Evolutionary conservation across 2,888 invertebrate genomes (phyloP).

Genomic region (Melieria crassipennis): DNA sequence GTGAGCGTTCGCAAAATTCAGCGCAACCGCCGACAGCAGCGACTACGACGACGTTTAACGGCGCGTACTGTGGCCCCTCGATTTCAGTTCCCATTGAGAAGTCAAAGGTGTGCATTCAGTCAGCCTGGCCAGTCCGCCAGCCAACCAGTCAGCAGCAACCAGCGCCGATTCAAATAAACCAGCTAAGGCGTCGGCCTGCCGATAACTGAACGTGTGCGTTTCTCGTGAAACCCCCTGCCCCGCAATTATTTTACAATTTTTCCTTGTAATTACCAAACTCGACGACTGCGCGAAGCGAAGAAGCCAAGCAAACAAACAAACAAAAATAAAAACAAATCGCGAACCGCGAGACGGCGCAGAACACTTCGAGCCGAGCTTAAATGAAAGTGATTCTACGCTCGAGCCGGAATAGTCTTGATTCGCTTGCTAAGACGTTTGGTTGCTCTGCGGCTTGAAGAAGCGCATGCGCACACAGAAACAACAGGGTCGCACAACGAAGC

Average conservation of each 20-base stretch:
- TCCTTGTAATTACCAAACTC: background rate
- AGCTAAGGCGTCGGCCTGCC: too few species aligned
- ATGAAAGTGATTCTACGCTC: slow-evolving; percentile 32
- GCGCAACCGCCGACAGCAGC: too few species aligned
- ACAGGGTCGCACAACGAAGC: background rate
- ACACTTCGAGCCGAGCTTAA: slow-evolving; percentile 21
- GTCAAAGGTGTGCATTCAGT: slow-evolving; percentile 46
- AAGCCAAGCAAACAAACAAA: background rate
- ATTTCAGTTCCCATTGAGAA: slow-evolving; percentile 57
- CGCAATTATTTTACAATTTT: background rate
- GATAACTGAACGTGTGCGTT: background rate
- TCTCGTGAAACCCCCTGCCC: background rate
- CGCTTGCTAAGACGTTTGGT: slow-evolving; percentile 24
- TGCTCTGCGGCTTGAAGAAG: slow-evolving; percentile 4
- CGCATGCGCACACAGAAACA: background rate
- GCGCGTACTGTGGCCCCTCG: slow-evolving; percentile 42
- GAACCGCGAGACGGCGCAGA: background rate
- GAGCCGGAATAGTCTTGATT: slow-evolving; percentile 35
- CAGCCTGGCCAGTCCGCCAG: background rate
- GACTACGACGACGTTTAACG: slow-evolving; percentile 48
- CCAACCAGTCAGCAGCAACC: background rate
- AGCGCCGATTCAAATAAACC: too few species aligned
- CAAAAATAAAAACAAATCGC: background rate
- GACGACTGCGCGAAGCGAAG: background rate
- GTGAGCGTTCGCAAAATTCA: too few species aligned